Conservation (phyloP, 1,140 invertebrate genomes). For the Zelostemma sp. region DNA sequence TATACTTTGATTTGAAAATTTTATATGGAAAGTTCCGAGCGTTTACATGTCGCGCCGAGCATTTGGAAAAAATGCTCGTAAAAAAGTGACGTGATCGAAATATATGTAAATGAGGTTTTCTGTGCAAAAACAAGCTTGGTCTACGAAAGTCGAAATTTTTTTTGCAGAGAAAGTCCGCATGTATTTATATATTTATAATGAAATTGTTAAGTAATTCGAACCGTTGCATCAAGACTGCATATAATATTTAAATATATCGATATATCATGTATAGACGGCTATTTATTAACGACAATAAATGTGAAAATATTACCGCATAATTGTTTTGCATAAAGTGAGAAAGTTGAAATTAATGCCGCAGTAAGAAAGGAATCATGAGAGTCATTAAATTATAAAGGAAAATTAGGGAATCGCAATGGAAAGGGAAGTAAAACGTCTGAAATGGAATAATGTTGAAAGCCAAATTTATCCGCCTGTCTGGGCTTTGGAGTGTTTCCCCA, state of each 20-base stretch:
- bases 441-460: not conserved
- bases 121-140: not conserved
- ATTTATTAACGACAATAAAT: slow-evolving; percentile 7
- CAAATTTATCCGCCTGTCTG: not conserved
- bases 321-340: slow-evolving; percentile 24
- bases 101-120: slow-evolving; percentile 1
- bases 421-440: slow-evolving; percentile 3
- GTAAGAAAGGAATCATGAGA: slow-evolving; percentile 2
- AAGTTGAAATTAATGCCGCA: slow-evolving; percentile 1
- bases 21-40: too few species aligned
- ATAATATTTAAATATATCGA: slow-evolving; percentile 4
- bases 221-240: slow-evolving; percentile 6
- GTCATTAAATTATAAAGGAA: slow-evolving; percentile 7
- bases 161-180: not conserved
- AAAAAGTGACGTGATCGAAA: not conserved
- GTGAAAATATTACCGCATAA: slow-evolving; percentile 13
- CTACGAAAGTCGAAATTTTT: not conserved
- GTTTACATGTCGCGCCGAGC: not conserved
- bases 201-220: slow-evolving; percentile 1
- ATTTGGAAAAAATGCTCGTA: not conserved
- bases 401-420: not conserved
- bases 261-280: not conserved
- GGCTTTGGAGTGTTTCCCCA: slow-evolving; percentile 39
- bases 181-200: slow-evolving; percentile 7
- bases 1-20: not conserved